Conservation (phyloP, 2,797 vertebrate genomes). For the Hypotaenidia okinawae region DNA sequence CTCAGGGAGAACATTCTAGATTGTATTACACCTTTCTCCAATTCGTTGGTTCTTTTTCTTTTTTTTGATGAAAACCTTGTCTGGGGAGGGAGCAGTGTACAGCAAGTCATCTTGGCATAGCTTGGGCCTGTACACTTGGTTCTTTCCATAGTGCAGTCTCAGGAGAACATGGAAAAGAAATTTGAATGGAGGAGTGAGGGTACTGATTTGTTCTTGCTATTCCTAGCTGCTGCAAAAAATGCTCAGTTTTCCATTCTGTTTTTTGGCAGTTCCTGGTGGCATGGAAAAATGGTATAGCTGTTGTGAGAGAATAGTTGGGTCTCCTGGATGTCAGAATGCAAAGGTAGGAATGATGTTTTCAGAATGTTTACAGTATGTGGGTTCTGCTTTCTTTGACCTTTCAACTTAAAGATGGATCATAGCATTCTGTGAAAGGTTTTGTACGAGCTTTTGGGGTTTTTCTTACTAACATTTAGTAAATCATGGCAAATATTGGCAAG, state of each 20-base stretch:
- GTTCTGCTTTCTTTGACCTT: neutral
- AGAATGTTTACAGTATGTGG: neutral
- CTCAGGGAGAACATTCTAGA: neutral
- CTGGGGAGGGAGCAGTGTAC: neutral
- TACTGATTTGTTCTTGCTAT: neutral
- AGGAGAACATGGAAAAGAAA: neutral
- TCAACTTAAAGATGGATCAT: neutral
- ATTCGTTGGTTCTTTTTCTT: neutral
- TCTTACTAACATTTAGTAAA: neutral
- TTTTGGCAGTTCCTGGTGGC: slow-evolving; percentile 79
- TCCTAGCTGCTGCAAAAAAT: neutral
- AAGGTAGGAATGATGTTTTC: slow-evolving; percentile 72
- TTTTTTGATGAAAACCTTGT: neutral
- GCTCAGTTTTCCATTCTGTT: neutral
- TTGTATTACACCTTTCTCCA: neutral
- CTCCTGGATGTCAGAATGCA: slow-evolving; percentile 82
- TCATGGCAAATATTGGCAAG: neutral
- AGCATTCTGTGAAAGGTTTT: neutral
- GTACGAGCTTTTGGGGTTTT: neutral
- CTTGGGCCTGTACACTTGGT: neutral
- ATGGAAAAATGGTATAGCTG: slow-evolving; percentile 84
- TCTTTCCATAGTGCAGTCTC: neutral
- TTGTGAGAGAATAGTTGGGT: slow-evolving; percentile 83
- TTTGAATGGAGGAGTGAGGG: neutral
- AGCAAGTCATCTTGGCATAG: neutral